These are phyloP conservation scores for Anableps anableps DNA, from an alignment of 2,797 vertebrate species.

Conservation along the genomic window DNA sequence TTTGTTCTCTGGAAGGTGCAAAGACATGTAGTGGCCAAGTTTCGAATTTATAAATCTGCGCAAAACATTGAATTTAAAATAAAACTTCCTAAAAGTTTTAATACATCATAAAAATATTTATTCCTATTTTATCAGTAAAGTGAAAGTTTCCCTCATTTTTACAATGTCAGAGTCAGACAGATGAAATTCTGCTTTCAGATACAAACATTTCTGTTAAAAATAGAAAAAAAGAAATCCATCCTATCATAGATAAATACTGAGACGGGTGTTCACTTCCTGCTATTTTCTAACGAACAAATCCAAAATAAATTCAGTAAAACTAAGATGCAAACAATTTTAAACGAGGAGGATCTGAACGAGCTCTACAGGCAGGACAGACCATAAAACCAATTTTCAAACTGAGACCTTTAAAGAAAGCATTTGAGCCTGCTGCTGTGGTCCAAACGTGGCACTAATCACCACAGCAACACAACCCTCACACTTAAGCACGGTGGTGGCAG, in stretches of 20 bases:
- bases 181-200: background rate
- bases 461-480: background rate
- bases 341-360: background rate
- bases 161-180: background rate
- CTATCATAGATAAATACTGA: background rate
- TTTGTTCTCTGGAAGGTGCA: conserved; percentile 15
- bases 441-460: background rate
- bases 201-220: background rate
- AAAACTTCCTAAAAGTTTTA: background rate
- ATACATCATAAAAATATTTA: background rate
- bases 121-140: background rate
- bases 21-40: background rate
- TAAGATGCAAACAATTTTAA: background rate
- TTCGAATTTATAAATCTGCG: conserved; percentile 17
- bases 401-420: background rate
- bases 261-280: background rate
- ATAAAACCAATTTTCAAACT: background rate
- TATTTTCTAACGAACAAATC: background rate
- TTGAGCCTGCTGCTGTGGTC: background rate
- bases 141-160: background rate
- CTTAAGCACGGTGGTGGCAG: background rate
- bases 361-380: background rate
- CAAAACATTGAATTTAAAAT: conserved; percentile 19
- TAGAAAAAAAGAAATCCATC: background rate
- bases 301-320: background rate